These are phyloP conservation scores for Zapornia atra DNA, from an alignment of 2,113 vertebrate species.

Conservation along the genomic window DNA sequence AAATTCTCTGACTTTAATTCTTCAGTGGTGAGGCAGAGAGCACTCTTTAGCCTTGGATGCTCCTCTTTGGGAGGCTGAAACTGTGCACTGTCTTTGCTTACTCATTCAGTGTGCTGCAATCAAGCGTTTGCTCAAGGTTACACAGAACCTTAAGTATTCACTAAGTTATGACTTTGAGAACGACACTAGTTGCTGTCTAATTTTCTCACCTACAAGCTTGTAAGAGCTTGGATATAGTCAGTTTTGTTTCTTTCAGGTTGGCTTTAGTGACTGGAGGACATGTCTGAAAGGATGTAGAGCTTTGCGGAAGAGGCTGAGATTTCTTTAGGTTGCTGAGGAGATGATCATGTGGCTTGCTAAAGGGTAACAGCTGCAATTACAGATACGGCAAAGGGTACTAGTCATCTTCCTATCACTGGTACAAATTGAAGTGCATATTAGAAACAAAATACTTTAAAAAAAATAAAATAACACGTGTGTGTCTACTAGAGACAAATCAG, in stretches of 20 bases:
- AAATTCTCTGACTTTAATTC: not conserved
- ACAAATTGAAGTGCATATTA: not conserved
- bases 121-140: not conserved
- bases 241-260: not conserved
- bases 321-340: not conserved
- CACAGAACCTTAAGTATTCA: not conserved
- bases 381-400: not conserved
- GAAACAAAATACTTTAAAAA: not conserved
- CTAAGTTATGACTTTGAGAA: not conserved
- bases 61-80: not conserved
- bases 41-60: not conserved
- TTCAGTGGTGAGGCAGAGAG: not conserved
- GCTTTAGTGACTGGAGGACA: accelerated
- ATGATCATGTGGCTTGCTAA: not conserved
- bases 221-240: not conserved
- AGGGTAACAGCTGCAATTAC: not conserved
- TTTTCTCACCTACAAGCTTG: not conserved
- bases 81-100: not conserved
- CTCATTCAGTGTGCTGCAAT: not conserved
- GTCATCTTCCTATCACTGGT: not conserved
- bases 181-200: not conserved
- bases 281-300: not conserved
- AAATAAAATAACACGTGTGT: not conserved
- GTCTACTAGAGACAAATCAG: not conserved
- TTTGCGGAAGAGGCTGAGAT: not conserved